Percentiles rank a stretch among this genome's conserved stretches.
Evolutionary conservation across 2,797 vertebrate genomes (phyloP).

Genomic region (Yasuhikotakia modesta): DNA sequence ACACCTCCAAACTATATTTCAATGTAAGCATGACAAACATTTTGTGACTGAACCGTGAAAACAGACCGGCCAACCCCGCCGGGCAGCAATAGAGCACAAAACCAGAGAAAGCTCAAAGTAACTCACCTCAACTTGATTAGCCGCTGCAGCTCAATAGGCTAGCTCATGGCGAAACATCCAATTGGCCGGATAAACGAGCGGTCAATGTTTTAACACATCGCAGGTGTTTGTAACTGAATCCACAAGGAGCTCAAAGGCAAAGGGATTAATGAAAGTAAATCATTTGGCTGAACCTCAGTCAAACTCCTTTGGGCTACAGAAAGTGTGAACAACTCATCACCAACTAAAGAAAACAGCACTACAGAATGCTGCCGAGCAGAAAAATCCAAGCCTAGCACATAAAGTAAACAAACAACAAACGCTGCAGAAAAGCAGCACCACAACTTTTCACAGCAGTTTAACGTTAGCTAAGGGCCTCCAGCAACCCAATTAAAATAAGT

Average conservation of each 20-base stretch:
- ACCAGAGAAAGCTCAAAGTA: constrained; percentile 28
- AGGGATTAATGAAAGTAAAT: constrained; percentile 44
- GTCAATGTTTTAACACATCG: constrained; percentile 40
- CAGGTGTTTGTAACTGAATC: constrained; percentile 35
- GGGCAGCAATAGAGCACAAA: constrained; percentile 12
- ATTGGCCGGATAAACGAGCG: constrained; percentile 37
- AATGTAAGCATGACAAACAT: constrained; percentile 46
- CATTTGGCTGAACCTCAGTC: constrained; percentile 39
- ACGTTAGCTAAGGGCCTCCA: background rate
- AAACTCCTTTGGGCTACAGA: constrained; percentile 40
- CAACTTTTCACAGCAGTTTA: background rate
- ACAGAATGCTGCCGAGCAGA: background rate
- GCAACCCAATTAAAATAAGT: constrained; percentile 23
- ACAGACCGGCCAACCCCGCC: constrained; percentile 12
- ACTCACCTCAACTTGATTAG: constrained; percentile 43
- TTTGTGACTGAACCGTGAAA: constrained; percentile 48
- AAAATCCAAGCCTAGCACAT: constrained; percentile 14
- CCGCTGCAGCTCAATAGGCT: constrained; percentile 26
- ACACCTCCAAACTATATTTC: constrained; percentile 46
- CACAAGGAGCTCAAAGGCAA: constrained; percentile 32
- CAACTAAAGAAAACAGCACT: background rate
- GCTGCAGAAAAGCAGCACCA: background rate
- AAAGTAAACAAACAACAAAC: constrained; percentile 39
- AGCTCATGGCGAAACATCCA: constrained; percentile 19
- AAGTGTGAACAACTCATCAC: constrained; percentile 21